Evolutionary conservation across 2,797 vertebrate species (phyloP).

Genomic region (Macropodus opercularis): DNA sequence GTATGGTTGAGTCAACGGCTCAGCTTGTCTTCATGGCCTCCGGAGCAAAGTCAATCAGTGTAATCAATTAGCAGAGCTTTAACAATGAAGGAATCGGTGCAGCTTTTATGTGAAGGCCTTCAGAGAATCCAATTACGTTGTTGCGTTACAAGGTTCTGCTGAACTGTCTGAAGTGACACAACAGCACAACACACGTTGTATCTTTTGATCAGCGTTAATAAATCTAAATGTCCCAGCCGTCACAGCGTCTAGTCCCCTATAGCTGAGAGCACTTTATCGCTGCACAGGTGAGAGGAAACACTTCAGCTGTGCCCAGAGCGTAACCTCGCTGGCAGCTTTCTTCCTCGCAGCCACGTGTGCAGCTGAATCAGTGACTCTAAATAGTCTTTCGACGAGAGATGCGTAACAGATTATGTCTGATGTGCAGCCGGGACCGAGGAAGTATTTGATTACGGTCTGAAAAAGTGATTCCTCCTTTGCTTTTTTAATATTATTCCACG

Average conservation of each 20-base stretch:
- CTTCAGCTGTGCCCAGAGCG: not conserved
- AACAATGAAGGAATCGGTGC: conserved; percentile 23
- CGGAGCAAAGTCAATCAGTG: not conserved
- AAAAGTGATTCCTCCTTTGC: conserved; percentile 14
- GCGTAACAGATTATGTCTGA: conserved; percentile 2
- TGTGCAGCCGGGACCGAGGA: conserved; percentile 10
- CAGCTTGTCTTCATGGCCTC: conserved; percentile 14
- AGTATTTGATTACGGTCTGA: conserved; percentile 10
- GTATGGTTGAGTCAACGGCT: not conserved
- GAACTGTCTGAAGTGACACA: not conserved
- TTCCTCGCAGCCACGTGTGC: not conserved
- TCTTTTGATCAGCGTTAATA: conserved; percentile 23
- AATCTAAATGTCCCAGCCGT: conserved; percentile 17
- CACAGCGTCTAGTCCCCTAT: not conserved
- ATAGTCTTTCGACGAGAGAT: conserved; percentile 13
- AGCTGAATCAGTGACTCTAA: not conserved
- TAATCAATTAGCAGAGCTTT: conserved; percentile 38
- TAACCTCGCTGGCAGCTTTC: conserved; percentile 13
- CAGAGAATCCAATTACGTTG: conserved; percentile 20
- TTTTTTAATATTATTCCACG: too few species aligned
- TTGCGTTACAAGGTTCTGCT: conserved; percentile 6
- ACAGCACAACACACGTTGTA: not conserved
- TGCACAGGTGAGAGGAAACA: conserved; percentile 18
- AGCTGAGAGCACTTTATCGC: conserved; percentile 24
- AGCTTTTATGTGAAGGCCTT: conserved; percentile 19